phyloP scores from a whole-genome alignment of 1,140 invertebrate genomes.

The Goniozus legneri region DNA sequence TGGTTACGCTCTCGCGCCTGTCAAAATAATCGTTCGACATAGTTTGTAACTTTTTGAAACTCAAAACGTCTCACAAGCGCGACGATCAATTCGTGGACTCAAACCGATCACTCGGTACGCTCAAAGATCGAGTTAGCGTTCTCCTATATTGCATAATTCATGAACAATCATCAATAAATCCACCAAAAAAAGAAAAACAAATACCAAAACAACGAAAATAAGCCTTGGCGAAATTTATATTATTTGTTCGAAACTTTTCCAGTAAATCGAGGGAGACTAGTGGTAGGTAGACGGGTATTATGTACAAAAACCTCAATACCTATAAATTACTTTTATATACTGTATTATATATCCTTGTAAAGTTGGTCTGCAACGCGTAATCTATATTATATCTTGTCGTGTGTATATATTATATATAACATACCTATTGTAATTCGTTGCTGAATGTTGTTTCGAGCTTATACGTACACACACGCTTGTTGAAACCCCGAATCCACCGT shows the following conservation, averaged over 20 bases:
- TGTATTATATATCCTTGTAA: conserved; percentile 47
- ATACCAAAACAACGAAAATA: no score
- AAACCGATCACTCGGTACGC: no score
- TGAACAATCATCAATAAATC: neutral
- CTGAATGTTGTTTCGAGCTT: conserved; percentile 36
- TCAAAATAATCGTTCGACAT: no score
- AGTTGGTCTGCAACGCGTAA: conserved; percentile 46
- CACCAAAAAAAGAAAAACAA: no score
- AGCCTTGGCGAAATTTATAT: conserved; percentile 44
- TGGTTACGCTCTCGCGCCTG: no score
- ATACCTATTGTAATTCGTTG: conserved; percentile 26
- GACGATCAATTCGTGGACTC: no score
- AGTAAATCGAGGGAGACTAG: conserved; percentile 54
- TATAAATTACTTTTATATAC: no score
- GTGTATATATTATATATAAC: neutral
- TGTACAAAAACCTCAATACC: no score
- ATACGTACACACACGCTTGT: conserved; percentile 44
- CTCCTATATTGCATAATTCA: conserved; percentile 5
- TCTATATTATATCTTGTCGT: neutral
- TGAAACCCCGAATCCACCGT: conserved; percentile 29
- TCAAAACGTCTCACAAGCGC: conserved; percentile 9
- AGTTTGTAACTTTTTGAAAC: no score
- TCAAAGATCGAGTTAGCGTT: no score
- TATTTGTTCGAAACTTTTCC: conserved; percentile 51
- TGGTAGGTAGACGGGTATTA: conserved; percentile 52